Evolutionary conservation across 2,888 invertebrate genomes (phyloP), one percentile per base, ranked within the genome.

Genomic region (Drepanosiphum platanoidis): DNA sequence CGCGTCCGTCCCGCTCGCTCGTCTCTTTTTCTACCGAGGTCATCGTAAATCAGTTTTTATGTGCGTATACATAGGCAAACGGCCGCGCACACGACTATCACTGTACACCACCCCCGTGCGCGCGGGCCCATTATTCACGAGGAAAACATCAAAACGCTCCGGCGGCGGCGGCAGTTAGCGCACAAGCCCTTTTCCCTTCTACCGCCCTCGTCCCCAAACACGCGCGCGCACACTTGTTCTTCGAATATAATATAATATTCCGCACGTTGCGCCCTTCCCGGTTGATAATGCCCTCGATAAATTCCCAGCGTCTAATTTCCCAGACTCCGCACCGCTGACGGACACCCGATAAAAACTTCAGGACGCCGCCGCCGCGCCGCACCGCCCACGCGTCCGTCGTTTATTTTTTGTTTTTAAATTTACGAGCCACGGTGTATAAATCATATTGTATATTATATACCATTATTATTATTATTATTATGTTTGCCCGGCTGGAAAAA

Each of bases 1-100:
- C 52, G 36, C 52, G 27, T n/a, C n/a, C 18, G 61, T 30, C 58
- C 9, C 61, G 18, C 27, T 0, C n/a, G 27, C 42, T 15, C 52
- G 30, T 30, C 46, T 68, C 52, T 61, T 82, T 82, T 74, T 64
- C 66, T 22, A 36, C 64, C 39, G 83, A 75, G 83, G 83, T 83
- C 83, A 83, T 83, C 83, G 83, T 83, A 83, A 83, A 83, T 83
- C 83, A 83, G 83, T 83, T 83, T 83, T 83, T 83, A 83, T 83
- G 83, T 66, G 75, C 74, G 74, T 74, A 82, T 70, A n/a, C n/a
- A 70, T 83, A 83, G 82, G 74, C 74, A 74, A 83, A 74, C 82
- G 82, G 74, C 81, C 81, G 18, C 79, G n/a, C 80, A 36, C 83
- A 52, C 82, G 74, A 82, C 82, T 82, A 82, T 82, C 83, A 83